These are phyloP conservation scores for Polypterus senegalus DNA, from an alignment of 2,113 vertebrate species.

Conservation along the genomic window DNA sequence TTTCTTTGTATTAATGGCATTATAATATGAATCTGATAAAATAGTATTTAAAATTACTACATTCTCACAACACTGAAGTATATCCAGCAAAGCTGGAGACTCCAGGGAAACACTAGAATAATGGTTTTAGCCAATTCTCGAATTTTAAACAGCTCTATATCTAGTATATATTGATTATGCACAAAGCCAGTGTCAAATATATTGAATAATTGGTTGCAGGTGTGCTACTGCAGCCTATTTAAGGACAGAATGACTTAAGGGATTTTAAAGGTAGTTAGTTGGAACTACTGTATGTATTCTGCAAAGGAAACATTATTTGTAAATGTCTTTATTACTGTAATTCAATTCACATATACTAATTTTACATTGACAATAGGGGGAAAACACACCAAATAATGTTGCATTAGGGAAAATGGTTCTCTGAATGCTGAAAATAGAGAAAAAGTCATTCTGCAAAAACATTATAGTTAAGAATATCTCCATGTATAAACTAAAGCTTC, in stretches of 20 bases:
- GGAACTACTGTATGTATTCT: conserved; percentile 23
- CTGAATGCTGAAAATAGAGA: too few relatives aligned
- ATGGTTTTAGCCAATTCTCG: conserved; percentile 24
- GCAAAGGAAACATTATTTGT: conserved; percentile 18
- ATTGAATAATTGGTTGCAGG: conserved; percentile 20
- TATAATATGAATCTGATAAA: too few relatives aligned
- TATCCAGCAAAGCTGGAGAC: not conserved
- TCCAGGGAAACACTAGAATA: conserved; percentile 10
- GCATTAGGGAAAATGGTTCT: not conserved
- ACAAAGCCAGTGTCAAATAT: conserved; percentile 13
- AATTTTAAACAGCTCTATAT: conserved; percentile 19
- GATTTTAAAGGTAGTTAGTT: conserved; percentile 1
- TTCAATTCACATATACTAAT: conserved; percentile 7
- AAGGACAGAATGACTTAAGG: conserved; percentile 11
- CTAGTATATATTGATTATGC: conserved; percentile 21
- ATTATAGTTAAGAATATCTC: too few relatives aligned
- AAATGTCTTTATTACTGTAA: conserved; percentile 13
- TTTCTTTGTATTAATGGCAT: too few relatives aligned
- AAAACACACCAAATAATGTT: not conserved
- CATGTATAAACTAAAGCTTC: too few relatives aligned
- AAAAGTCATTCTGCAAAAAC: too few relatives aligned
- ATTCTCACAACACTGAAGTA: too few relatives aligned
- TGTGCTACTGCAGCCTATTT: conserved; percentile 21
- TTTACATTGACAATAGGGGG: not conserved
- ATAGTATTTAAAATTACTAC: too few relatives aligned